Conservation (phyloP, 1,140 invertebrate species). For the Coenobita brevimanus region DNA sequence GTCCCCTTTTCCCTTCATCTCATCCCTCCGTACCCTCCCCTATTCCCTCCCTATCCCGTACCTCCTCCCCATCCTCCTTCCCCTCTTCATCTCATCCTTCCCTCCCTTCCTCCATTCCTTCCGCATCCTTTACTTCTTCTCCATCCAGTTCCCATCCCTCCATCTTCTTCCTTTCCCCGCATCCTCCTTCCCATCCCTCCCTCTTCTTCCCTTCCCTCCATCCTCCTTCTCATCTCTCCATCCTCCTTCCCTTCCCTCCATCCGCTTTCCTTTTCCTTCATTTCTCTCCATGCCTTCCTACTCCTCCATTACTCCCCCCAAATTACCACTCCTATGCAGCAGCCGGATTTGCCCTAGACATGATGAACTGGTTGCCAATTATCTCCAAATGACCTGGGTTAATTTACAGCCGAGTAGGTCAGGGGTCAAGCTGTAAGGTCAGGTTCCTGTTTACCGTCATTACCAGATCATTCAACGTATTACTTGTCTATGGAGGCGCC, state of each 20-base stretch:
- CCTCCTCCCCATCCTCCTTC: background rate
- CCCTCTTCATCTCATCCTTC: background rate
- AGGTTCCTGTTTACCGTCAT: too few relatives aligned
- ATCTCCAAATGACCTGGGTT: too few relatives aligned
- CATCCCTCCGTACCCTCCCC: too few relatives aligned
- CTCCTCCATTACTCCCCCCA: background rate
- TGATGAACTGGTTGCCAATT: too few relatives aligned
- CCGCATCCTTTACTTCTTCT: background rate
- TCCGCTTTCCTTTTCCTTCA: background rate
- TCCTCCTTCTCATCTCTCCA: background rate
- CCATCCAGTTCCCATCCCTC: background rate
- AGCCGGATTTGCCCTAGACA: too few relatives aligned
- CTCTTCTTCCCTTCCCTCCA: background rate
- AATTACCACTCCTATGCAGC: too few relatives aligned
- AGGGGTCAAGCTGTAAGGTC: too few relatives aligned
- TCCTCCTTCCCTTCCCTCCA: background rate
- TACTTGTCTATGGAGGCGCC: too few relatives aligned
- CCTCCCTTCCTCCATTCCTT: too few relatives aligned
- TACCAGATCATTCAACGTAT: too few relatives aligned
- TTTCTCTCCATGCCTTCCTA: background rate
- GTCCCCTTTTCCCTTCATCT: too few relatives aligned
- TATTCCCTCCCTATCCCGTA: background rate
- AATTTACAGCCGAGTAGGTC: too few relatives aligned
- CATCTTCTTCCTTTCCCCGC: background rate
- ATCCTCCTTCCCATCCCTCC: background rate